Percentiles rank a stretch among this genome's conserved stretches.
Conservation (phyloP, 2,888 invertebrate genomes). For the Pristionchus japonicus region DNA sequence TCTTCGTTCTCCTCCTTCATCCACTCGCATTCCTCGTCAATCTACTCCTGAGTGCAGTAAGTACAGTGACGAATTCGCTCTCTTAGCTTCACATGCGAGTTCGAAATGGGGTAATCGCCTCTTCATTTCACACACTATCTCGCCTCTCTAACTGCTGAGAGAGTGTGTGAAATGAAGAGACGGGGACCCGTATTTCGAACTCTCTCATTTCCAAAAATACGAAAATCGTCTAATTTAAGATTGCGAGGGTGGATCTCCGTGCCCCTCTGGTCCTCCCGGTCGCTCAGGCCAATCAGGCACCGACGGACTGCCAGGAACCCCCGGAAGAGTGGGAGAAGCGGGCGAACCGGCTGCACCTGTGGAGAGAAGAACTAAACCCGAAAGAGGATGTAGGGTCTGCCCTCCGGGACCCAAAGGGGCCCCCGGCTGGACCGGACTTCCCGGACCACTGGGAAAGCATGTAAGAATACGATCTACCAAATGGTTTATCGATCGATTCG, state of each 20-base stretch:
- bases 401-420: conserved; percentile 18
- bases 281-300: conserved; percentile 11
- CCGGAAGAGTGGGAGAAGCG: conserved; percentile 6
- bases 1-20: not conserved
- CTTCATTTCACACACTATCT: not conserved
- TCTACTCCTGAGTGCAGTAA: conserved; percentile 21
- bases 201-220: no score
- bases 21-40: not conserved
- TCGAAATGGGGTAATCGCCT: no score
- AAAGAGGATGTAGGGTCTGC: conserved; percentile 10
- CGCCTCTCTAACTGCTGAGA: no score
- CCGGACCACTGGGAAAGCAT: conserved; percentile 33
- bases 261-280: conserved; percentile 45
- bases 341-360: not conserved
- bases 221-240: no score
- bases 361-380: not conserved
- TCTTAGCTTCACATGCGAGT: not conserved
- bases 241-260: conserved; percentile 41
- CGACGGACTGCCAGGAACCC: conserved; percentile 32
- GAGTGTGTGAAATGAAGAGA: no score
- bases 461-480: not conserved
- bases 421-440: conserved; percentile 43
- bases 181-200: no score
- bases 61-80: not conserved
- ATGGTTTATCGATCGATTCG: not conserved